Conservation (phyloP, 2,797 vertebrate species). For the Enteromius unitaeniatus region DNA sequence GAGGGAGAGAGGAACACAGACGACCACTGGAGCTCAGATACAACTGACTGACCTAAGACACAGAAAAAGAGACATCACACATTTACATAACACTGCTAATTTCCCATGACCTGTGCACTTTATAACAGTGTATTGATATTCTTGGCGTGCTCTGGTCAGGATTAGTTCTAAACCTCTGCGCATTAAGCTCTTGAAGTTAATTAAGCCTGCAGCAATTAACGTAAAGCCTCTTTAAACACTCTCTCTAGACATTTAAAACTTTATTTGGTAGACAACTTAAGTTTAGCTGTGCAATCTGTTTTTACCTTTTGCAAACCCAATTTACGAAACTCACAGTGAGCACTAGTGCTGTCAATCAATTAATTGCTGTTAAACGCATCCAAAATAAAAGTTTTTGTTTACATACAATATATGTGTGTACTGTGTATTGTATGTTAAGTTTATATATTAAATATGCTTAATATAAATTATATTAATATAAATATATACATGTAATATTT, state of each 20-base stretch:
- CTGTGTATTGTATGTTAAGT: too few species aligned
- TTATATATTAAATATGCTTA: too few species aligned
- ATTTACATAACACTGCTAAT: constrained; percentile 17
- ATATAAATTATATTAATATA: too few species aligned
- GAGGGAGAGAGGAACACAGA: constrained; percentile 88
- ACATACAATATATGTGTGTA: too few species aligned
- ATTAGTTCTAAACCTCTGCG: neutral
- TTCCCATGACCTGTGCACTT: constrained; percentile 14
- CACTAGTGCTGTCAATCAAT: too few species aligned
- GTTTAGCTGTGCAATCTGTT: neutral
- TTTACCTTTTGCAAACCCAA: neutral
- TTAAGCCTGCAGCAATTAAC: constrained; percentile 2
- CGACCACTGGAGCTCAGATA: constrained; percentile 88
- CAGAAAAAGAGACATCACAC: constrained; percentile 46
- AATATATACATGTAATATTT: too few species aligned
- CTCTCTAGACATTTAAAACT: constrained; percentile 6
- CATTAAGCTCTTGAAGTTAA: neutral
- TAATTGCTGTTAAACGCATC: too few species aligned
- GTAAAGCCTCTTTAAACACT: neutral
- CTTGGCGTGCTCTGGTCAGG: neutral
- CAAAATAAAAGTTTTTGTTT: too few species aligned
- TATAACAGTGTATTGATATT: neutral
- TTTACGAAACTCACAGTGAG: too few species aligned
- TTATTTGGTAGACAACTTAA: neutral
- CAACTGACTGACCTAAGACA: constrained; percentile 89